These are phyloP conservation scores for Enteromius anoplus DNA, from an alignment of 2,797 vertebrate species.

Conservation along the genomic window DNA sequence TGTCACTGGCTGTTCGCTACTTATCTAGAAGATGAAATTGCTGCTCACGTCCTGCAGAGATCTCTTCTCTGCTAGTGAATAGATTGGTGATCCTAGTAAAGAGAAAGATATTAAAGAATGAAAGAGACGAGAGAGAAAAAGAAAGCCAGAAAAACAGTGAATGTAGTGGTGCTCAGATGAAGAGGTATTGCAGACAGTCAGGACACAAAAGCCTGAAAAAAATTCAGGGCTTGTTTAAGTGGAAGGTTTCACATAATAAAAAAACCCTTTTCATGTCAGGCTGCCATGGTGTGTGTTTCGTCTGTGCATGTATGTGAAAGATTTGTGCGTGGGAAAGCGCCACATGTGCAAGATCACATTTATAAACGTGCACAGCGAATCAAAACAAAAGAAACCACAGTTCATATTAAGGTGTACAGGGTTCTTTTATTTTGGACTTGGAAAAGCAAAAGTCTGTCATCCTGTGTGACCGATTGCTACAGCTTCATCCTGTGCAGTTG, in stretches of 20 bases:
- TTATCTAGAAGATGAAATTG: slow-evolving; percentile 39
- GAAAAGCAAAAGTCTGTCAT: slow-evolving; percentile 39
- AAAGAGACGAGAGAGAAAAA: neutral
- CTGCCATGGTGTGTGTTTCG: neutral
- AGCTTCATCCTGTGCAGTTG: slow-evolving; percentile 61
- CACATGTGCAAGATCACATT: slow-evolving; percentile 20
- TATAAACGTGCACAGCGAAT: slow-evolving; percentile 13
- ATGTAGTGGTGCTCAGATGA: slow-evolving; percentile 6
- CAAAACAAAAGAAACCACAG: slow-evolving; percentile 30
- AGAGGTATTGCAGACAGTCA: slow-evolving; percentile 9
- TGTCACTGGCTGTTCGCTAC: slow-evolving; percentile 13
- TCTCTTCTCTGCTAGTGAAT: slow-evolving; percentile 24
- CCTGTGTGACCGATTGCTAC: slow-evolving; percentile 57
- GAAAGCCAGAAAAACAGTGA: neutral
- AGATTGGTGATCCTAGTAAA: slow-evolving; percentile 36
- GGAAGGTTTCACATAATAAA: neutral
- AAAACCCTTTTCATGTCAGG: slow-evolving; percentile 25
- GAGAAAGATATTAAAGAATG: slow-evolving; percentile 10
- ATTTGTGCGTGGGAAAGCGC: slow-evolving; percentile 13
- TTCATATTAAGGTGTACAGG: slow-evolving; percentile 24
- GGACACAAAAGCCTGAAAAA: slow-evolving; percentile 2
- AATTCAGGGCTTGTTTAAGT: neutral
- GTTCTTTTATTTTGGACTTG: slow-evolving; percentile 19
- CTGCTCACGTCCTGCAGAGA: slow-evolving; percentile 35
- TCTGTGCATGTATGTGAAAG: slow-evolving; percentile 23